phyloP scores from a whole-genome alignment of 2,113 vertebrate genomes.

The Erinaceus europaeus region DNA sequence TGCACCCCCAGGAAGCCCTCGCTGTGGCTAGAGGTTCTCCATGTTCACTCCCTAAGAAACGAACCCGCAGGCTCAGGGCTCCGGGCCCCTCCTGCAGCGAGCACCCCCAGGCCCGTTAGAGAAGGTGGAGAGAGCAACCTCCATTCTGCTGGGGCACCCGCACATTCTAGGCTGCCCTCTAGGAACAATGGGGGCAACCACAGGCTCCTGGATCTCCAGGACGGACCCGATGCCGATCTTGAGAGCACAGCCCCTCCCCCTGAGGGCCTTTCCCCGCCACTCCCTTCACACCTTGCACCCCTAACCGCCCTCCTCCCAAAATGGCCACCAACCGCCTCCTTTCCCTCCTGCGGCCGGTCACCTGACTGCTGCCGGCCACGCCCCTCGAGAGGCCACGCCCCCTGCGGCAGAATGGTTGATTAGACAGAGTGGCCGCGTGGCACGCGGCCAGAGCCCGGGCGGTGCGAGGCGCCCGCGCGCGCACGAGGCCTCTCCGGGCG shows the following conservation, averaged over 20 bases:
- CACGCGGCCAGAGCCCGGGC: conserved; percentile 18
- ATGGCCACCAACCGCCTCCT: conserved; percentile 71
- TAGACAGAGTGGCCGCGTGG: not conserved
- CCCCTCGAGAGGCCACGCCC: not conserved
- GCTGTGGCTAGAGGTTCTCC: not conserved
- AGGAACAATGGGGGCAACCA: too few relatives aligned
- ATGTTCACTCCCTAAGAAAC: rapidly evolving
- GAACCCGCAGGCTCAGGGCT: not conserved
- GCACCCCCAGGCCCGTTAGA: not conserved
- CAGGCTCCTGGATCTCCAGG: too few relatives aligned
- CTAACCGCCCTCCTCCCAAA: conserved; percentile 50
- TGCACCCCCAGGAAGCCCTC: too few relatives aligned
- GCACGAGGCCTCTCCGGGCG: not conserved
- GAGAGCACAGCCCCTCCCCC: not conserved
- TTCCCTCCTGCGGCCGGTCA: conserved; percentile 38
- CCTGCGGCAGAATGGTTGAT: too few relatives aligned
- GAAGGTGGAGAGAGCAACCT: rapidly evolving
- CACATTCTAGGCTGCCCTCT: too few relatives aligned
- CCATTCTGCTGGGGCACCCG: too few relatives aligned
- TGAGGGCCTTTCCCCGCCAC: conserved; percentile 12
- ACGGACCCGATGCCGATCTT: too few relatives aligned
- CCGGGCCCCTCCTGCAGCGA: not conserved
- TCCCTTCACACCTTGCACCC: not conserved
- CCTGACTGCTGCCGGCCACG: not conserved
- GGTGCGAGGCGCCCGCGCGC: not conserved